phyloP scores from a whole-genome alignment of 2,888 invertebrate species.

The Spisula solida region DNA sequence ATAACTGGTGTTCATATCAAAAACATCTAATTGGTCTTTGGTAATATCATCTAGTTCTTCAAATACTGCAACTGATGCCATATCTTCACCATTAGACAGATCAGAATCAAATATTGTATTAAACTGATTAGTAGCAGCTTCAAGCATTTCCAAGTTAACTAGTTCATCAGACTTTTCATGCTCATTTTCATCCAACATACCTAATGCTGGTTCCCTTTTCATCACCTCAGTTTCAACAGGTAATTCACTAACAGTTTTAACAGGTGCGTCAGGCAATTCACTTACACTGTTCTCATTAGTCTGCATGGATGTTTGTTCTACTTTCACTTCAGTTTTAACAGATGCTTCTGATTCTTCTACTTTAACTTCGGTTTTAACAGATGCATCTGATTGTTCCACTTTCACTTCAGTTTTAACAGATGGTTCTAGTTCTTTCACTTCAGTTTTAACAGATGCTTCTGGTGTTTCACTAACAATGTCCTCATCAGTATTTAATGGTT shows the following conservation, averaged over 20 bases:
- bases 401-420: neutral
- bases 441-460: neutral
- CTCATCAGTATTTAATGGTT: neutral
- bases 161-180: slow-evolving; percentile 5
- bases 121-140: slow-evolving; percentile 20
- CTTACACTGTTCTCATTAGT: neutral
- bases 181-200: neutral
- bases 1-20: neutral
- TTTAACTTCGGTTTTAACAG: neutral
- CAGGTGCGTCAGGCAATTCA: neutral
- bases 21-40: neutral
- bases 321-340: neutral
- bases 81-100: slow-evolving; percentile 5
- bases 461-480: neutral
- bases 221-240: slow-evolving; percentile 12
- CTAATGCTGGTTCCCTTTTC: slow-evolving; percentile 1
- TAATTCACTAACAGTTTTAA: neutral
- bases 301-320: neutral
- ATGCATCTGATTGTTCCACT: neutral
- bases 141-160: slow-evolving; percentile 2
- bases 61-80: neutral
- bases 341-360: neutral
- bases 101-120: neutral
- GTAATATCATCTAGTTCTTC: slow-evolving; percentile 14
- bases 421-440: neutral